Evolutionary conservation across 2,113 vertebrate genomes (phyloP).

Genomic region (Astur gentilis): DNA sequence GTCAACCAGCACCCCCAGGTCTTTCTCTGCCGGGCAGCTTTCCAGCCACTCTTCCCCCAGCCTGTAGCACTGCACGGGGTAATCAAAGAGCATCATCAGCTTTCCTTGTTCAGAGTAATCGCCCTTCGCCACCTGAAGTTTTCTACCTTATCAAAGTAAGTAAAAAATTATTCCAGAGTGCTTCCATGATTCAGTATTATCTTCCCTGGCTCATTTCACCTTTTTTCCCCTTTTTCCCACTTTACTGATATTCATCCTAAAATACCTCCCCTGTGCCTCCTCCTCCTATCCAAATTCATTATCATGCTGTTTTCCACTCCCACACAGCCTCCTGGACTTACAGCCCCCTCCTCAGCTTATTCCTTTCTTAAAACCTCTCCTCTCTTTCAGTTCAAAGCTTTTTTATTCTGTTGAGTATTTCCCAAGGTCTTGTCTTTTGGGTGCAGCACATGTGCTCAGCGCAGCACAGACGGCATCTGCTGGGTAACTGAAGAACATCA

Average conservation of each 20-base stretch:
- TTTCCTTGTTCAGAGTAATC: background rate
- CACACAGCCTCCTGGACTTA: background rate
- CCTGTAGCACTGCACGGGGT: too few relatives aligned
- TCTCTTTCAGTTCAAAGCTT: background rate
- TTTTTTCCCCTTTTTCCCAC: background rate
- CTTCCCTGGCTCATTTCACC: background rate
- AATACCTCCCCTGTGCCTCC: background rate
- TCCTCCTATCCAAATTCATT: background rate
- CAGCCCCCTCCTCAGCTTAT: background rate
- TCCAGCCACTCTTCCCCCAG: too few relatives aligned
- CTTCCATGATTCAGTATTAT: background rate
- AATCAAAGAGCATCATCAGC: background rate
- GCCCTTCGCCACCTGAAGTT: background rate
- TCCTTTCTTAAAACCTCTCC: background rate
- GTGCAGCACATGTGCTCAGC: rapidly evolving
- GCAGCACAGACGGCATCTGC: slow-evolving; percentile 44
- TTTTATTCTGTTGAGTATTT: background rate
- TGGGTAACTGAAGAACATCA: background rate
- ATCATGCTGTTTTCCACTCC: background rate
- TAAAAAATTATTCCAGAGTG: background rate
- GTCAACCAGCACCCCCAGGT: too few relatives aligned
- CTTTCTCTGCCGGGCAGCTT: rapidly evolving
- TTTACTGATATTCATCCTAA: background rate
- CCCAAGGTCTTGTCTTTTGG: background rate
- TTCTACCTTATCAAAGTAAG: background rate